Evolutionary conservation across 2,113 vertebrate species (phyloP), one percentile per base, ranked within the genome.

Genomic region (Stigmatopora nigra): DNA sequence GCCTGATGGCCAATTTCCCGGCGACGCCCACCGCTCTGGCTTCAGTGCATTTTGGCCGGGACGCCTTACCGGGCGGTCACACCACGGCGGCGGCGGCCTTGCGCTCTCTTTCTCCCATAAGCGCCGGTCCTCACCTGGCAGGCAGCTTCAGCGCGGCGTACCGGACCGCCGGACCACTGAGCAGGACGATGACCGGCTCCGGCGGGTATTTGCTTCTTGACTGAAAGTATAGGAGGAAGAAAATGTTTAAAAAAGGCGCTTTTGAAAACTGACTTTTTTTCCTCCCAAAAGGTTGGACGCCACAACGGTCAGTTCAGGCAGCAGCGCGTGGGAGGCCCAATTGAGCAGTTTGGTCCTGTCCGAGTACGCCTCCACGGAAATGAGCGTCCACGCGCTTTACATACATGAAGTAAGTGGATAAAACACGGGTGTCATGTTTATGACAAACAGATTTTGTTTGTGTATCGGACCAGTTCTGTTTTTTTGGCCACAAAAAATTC

Each of bases 311-410:
- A 98, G 96, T 79, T 96, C 94, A 0, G 94, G 95, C 53, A 98
- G 96, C 89, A 99, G 96, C 0, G 93, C 91, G 13, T 98, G 95
- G 96, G 96, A 98, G 82, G 95, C 94, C 61, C 95, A 97, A 53
- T 88, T 97, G 31, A 93, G 94, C 82, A 99, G 95, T 87, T 83
- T 96, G 85, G 90, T 97, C 75, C 88, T 99, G 53, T 98, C 95
- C 0, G 97, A 98, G 76, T 98, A 96, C 0, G 95, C 97, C 10
- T 98, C 96, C 59, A 98, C 94, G 0, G 96, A 99, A 85, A 98
- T 99, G 96, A 98, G 97, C 84, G 92, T 99, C 65, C 97, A 99
- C 0, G 96, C 96, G 3, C 89, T 99, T 79, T 98, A 95, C 79
- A 97, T 99, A 89, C 97, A 99, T 0, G 95, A 99, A 93, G 97